phyloP scores from a whole-genome alignment of 2,888 invertebrate species.

The Phanerotoma sp. region DNA sequence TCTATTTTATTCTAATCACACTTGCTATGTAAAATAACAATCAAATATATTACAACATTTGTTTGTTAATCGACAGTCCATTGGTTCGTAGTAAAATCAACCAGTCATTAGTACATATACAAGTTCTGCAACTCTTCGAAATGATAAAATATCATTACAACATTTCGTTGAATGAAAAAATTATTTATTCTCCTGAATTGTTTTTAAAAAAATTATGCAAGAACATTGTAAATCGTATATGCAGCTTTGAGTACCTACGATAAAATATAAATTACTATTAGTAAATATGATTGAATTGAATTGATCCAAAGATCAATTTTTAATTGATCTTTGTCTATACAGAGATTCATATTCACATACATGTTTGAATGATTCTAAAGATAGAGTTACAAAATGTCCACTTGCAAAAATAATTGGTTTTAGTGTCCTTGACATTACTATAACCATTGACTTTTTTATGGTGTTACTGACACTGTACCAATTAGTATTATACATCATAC shows the following conservation, averaged over 20 bases:
- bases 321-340: no score
- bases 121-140: no score
- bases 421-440: neutral
- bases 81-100: no score
- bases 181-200: no score
- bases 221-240: neutral
- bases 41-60: no score
- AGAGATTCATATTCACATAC: neutral
- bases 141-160: no score
- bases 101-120: no score
- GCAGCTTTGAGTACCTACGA: neutral
- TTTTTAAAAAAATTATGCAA: neutral
- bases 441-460: neutral
- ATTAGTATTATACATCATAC: neutral
- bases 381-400: neutral
- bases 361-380: neutral
- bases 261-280: neutral
- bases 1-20: no score
- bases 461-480: neutral
- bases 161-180: no score
- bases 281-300: neutral
- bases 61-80: no score
- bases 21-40: no score
- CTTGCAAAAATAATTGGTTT: neutral
- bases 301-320: no score